Base-by-base conservation (phyloP, 2,797 vertebrate genomes). In the Gymnothorax javanicus region DNA sequence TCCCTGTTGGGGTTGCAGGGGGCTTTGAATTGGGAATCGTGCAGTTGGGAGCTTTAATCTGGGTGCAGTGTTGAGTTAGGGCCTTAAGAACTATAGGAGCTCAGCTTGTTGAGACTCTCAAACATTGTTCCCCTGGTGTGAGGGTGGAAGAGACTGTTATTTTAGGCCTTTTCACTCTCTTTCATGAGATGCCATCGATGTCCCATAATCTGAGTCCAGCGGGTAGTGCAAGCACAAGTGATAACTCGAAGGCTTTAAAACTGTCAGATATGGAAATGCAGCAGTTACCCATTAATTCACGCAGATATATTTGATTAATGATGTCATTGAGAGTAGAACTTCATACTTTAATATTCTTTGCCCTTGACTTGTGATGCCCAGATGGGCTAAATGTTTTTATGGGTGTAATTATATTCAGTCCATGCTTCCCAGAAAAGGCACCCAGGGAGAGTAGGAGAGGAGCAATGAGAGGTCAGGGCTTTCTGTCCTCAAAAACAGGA, bases 351-450 rank as follows among this genome's bases (percentile, higher is more conserved):
- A 54, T 79, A 52, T 79, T 0, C 17, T 52, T 79, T 52, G 27
- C 52, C 52, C 77, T 56, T 56, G 77, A 81, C 77, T 23, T 23
- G 23, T 56, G 56, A 17, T 23, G 56, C 20, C 77, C 77, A 81
- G 77, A 81, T 81, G 77, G 52, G 52, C 17, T 23, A 23, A 81
- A 81, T 81, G 56, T 81, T 56, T 81, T 81, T 81, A 81, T 87
- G 84, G 69, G 77, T 91, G 89, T 84, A 89, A 90, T 89, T 88
- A 87, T 87, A 87, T 83, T 73, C 83, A 84, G 83, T 86, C 27
- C 50, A 84, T 83, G 88, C 27, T 89, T 89, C 91, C 87, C 88
- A 90, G 84, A 91, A 90, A 89, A 81, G 79, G 81, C 86, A 83
- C 60, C 75, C 33, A 33, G 59, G 58, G 58, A 71, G 59, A 81